These are phyloP conservation scores for Danio jaintianensis DNA, from an alignment of 2,797 vertebrate genomes.

Conservation along the genomic window DNA sequence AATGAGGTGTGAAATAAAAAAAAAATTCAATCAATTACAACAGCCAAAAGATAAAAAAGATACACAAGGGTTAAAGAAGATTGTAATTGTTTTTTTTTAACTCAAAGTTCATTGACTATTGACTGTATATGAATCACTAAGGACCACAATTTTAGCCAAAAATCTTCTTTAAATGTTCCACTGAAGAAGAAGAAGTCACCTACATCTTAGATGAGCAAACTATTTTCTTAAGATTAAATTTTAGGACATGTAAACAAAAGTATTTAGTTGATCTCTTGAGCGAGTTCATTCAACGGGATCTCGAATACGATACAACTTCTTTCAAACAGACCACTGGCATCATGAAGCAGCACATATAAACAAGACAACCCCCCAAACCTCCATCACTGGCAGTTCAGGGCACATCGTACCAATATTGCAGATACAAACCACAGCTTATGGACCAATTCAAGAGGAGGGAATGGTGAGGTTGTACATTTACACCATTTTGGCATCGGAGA, in stretches of 20 bases:
- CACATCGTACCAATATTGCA: neutral
- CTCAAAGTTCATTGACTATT: too few species aligned
- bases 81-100: too few species aligned
- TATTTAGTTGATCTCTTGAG: neutral
- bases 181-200: too few species aligned
- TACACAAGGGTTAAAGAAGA: too few species aligned
- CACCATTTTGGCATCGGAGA: constrained; percentile 18
- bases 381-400: neutral
- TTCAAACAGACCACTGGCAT: constrained; percentile 9
- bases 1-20: too few species aligned
- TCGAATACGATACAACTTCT: neutral
- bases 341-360: constrained; percentile 11
- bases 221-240: constrained; percentile 10
- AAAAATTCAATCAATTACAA: too few species aligned
- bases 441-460: neutral
- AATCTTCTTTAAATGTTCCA: too few species aligned
- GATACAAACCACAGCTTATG: neutral
- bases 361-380: neutral
- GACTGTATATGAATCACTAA: too few species aligned
- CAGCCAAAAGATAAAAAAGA: too few species aligned
- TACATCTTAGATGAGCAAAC: too few species aligned
- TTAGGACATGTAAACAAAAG: constrained; percentile 8
- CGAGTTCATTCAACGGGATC: neutral
- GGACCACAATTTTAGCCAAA: too few species aligned
- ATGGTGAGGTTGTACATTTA: neutral